Evolutionary conservation across 2,113 vertebrate genomes (phyloP).

Genomic region (Aix galericulata): DNA sequence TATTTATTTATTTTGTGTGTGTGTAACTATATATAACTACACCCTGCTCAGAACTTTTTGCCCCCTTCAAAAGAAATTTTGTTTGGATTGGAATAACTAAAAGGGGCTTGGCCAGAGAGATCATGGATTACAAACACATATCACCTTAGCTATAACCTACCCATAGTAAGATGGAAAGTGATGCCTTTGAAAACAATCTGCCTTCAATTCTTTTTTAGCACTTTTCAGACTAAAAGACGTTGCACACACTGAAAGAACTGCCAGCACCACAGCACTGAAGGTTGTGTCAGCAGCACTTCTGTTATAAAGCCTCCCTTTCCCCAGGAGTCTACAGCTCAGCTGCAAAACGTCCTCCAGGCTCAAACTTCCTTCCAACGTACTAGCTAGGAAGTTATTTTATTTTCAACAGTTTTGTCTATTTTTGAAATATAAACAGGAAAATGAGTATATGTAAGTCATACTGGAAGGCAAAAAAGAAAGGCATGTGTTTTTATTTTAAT

Average conservation of each 20-base stretch:
- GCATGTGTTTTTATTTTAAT: background rate
- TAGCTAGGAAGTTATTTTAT: conserved; percentile 3
- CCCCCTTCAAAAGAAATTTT: background rate
- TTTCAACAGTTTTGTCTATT: conserved; percentile 27
- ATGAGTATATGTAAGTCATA: background rate
- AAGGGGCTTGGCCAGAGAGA: background rate
- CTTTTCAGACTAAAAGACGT: background rate
- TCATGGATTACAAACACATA: background rate
- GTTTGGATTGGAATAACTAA: background rate
- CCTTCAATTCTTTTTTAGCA: background rate
- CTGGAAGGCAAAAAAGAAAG: background rate
- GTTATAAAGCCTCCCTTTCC: background rate
- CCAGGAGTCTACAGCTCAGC: background rate
- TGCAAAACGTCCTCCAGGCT: conserved; percentile 38
- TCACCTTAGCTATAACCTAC: background rate
- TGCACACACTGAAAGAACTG: background rate
- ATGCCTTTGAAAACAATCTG: background rate
- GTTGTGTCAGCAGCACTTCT: background rate
- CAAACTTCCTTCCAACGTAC: conserved; percentile 10
- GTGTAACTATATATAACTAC: background rate
- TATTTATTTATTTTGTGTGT: background rate
- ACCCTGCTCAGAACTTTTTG: background rate
- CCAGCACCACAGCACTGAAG: background rate
- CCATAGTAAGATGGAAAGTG: background rate
- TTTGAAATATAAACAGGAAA: conserved; percentile 9